Base-by-base conservation (phyloP, 2,113 vertebrate genomes). In the Anolis carolinensis region DNA sequence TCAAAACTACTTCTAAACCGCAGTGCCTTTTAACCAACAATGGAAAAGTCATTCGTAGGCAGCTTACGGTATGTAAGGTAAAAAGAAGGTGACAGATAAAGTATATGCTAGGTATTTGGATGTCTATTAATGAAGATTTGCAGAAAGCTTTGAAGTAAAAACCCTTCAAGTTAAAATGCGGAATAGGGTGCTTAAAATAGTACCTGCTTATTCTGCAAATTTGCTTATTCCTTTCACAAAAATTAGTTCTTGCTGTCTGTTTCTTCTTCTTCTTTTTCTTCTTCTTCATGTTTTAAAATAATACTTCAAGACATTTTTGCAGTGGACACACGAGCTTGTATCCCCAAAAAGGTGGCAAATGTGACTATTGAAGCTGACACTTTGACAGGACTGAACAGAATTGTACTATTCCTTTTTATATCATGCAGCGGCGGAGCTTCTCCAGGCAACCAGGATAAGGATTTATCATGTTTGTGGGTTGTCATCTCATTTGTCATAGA, bases 131-230 rank as follows among this genome's bases (percentile, higher is more conserved):
- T 67, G 87, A 91, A 89, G 79, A 90, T 85, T 91, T 89, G 23
- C 52, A 91, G 86, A 72, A 89, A 93, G 83, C 87, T 90, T 82
- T 89, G 74, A 88, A 93, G 85, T 94, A 91, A 90, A 93, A 91
- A 83, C 85, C 71, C 87, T 90, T 80, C 72, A 87, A 89, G 90
- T 92, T 91, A 85, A 93, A 95, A 4, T 77, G 79, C 87, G 81
- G 87, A 91, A 91, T 0, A 75, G 13, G 67, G 1, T 76, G 81
- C 81, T 55, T 88, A 87, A 88, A 87, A 89, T 81, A 77, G 27
- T 10, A 90, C 27, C 77, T 82, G 11, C 76, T 91, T 88, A 79
- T 78, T 91, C 55, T 52, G n/a, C 25, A 80, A 52, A 65, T 79
- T 48, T 36, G 72, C 83, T 92, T 86, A 73, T 85, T 89, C 65